Percentiles rank a stretch among this genome's conserved stretches.
Evolutionary conservation across 2,113 vertebrate species (phyloP).

Genomic region (Lepus americanus): DNA sequence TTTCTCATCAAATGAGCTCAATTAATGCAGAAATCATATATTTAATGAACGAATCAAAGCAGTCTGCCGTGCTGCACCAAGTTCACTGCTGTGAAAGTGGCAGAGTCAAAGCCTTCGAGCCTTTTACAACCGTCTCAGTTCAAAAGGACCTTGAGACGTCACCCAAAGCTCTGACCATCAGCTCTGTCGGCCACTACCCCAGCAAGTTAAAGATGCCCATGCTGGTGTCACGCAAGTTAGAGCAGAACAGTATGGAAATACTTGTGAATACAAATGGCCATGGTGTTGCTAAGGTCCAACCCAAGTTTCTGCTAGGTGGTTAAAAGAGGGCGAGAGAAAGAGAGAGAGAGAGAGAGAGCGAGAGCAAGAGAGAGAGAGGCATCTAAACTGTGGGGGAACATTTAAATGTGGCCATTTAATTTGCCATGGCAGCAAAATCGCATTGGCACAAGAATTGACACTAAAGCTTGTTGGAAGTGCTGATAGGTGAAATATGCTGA

Average conservation of each 20-base stretch:
- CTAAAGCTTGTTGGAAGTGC: not conserved
- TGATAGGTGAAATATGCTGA: constrained; percentile 55
- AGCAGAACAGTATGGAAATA: not conserved
- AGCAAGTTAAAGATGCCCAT: not conserved
- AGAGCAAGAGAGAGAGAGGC: too few species aligned
- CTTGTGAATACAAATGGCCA: not conserved
- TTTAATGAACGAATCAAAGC: constrained; percentile 64
- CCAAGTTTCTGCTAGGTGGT: not conserved
- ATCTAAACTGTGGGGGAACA: not conserved
- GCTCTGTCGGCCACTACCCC: not conserved
- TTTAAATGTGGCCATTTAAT: constrained; percentile 41
- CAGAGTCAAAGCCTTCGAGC: constrained; percentile 37
- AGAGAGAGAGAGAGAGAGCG: not conserved
- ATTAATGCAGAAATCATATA: constrained; percentile 78
- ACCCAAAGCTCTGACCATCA: not conserved
- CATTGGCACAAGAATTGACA: constrained; percentile 9
- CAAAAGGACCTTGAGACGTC: constrained; percentile 14
- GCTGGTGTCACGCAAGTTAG: not conserved
- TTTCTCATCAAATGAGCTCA: constrained; percentile 75
- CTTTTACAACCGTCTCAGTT: not conserved
- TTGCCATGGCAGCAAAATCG: not conserved
- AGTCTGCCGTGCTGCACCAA: constrained; percentile 7
- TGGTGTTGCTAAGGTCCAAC: not conserved
- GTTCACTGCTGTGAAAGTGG: constrained; percentile 30
- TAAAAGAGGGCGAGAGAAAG: too few species aligned